These are phyloP conservation scores for Eledona agricola DNA, from an alignment of 2,888 invertebrate species.

Conservation along the genomic window DNA sequence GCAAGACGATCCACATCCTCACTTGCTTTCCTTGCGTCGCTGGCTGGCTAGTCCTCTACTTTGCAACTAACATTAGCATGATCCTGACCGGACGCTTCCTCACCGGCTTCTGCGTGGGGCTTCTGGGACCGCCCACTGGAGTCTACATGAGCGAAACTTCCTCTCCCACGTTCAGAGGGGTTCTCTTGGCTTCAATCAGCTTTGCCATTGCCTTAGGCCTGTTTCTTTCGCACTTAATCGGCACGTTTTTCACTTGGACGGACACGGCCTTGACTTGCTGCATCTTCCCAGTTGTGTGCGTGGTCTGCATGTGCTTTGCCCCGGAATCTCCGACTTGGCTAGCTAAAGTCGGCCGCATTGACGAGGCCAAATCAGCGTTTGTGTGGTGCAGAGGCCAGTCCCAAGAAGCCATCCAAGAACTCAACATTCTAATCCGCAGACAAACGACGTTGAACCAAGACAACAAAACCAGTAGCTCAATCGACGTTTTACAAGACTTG, in stretches of 20 bases:
- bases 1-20: conserved; percentile 67
- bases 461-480: conserved; percentile 40
- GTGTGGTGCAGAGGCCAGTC: conserved; percentile 69
- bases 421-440: conserved; percentile 44
- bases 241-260: conserved; percentile 71
- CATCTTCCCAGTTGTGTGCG: conserved; percentile 64
- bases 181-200: conserved; percentile 66
- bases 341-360: conserved; percentile 67
- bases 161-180: conserved; percentile 70
- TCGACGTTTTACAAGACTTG: conserved; percentile 8
- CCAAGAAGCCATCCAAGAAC: conserved; percentile 64
- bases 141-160: conserved; percentile 58
- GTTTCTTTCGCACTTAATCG: conserved; percentile 70
- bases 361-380: conserved; percentile 69
- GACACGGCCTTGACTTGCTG: conserved; percentile 68
- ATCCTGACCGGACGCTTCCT: conserved; percentile 65
- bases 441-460: conserved; percentile 1
- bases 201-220: conserved; percentile 73
- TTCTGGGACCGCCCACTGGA: conserved; percentile 62
- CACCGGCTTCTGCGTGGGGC: conserved; percentile 58
- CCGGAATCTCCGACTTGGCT: conserved; percentile 78
- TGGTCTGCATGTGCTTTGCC: conserved; percentile 65
- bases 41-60: conserved; percentile 70
- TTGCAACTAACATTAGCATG: conserved; percentile 62
- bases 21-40: conserved; percentile 67